Conservation (phyloP, 2,888 invertebrate species). For the Ichneumoninae sp. region DNA sequence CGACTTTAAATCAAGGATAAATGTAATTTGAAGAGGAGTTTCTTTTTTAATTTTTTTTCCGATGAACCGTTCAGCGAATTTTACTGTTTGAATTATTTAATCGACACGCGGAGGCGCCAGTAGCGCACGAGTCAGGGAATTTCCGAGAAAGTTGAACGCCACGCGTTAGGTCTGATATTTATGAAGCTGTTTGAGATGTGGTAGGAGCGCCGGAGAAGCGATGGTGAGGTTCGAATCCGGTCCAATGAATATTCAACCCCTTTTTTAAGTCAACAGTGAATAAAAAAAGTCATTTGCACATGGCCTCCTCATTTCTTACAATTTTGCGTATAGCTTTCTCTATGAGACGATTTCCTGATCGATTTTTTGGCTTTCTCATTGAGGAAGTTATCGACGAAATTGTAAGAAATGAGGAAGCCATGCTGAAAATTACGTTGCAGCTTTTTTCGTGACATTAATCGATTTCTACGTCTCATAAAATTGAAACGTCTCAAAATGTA, state of each 20-base stretch:
- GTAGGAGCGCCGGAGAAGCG: neutral
- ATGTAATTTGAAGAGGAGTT: neutral
- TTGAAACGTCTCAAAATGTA: no score
- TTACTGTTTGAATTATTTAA: neutral
- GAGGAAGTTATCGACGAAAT: no score
- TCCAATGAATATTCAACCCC: neutral
- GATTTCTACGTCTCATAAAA: no score
- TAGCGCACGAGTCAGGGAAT: constrained; percentile 7
- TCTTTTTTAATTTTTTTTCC: constrained; percentile 8
- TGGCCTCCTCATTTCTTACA: no score
- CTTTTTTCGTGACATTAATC: no score
- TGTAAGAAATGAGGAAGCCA: no score
- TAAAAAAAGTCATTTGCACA: no score
- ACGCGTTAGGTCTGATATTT: constrained; percentile 44
- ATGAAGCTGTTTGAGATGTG: constrained; percentile 47
- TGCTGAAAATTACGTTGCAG: no score
- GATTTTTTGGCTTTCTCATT: no score
- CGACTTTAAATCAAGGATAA: neutral
- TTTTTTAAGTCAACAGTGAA: neutral
- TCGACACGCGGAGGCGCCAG: neutral
- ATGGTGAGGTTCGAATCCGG: neutral
- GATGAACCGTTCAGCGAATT: constrained; percentile 24
- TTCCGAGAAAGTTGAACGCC: constrained; percentile 59
- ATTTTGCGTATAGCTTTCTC: no score
- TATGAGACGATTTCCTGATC: no score